Evolutionary conservation across 2,888 invertebrate genomes (phyloP).

Genomic region (Stictocephala bisonia): DNA sequence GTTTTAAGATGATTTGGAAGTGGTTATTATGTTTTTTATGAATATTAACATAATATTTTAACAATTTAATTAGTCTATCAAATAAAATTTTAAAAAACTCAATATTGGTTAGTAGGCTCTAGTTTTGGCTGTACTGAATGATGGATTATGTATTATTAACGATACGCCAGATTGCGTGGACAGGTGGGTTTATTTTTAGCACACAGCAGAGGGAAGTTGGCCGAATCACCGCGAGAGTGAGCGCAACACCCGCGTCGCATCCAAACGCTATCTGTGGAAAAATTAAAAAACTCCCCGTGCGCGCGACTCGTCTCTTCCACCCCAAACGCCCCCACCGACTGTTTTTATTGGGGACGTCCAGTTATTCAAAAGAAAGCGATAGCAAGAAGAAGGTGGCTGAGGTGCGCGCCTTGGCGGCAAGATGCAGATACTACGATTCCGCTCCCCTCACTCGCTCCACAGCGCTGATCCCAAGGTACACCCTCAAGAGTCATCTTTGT

Average conservation of each 20-base stretch:
- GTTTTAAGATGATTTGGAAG: too few species aligned
- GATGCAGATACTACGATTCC: conserved; percentile 42
- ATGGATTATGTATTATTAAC: too few species aligned
- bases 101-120: too few species aligned
- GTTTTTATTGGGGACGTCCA: conserved; percentile 44
- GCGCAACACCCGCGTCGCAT: conserved; percentile 11
- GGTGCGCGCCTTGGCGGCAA: conserved; percentile 24
- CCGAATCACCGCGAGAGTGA: conserved; percentile 12
- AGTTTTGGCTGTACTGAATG: too few species aligned
- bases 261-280: conserved; percentile 46
- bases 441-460: conserved; percentile 31
- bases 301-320: conserved; percentile 35
- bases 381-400: not conserved
- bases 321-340: conserved; percentile 8
- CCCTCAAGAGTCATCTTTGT: too few species aligned
- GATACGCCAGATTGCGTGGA: too few species aligned
- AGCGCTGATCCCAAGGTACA: conserved; percentile 33
- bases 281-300: conserved; percentile 45
- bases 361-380: conserved; percentile 47
- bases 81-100: too few species aligned
- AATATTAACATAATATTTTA: too few species aligned
- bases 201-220: too few species aligned
- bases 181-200: too few species aligned
- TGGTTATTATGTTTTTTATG: too few species aligned
- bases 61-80: too few species aligned